Conservation (phyloP, 2,797 vertebrate species). For the Huso huso region DNA sequence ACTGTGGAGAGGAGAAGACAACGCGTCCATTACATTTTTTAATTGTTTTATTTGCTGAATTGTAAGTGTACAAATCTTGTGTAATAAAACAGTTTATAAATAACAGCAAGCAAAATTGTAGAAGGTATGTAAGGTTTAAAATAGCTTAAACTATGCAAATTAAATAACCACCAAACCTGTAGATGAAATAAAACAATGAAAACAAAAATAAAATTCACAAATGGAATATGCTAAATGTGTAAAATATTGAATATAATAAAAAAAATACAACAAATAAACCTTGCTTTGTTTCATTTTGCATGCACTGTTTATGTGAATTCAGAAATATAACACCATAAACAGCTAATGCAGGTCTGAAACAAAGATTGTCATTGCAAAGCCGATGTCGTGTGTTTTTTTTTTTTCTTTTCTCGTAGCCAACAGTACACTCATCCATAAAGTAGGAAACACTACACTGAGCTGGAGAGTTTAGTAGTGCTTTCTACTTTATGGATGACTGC, state of each 20-base stretch:
- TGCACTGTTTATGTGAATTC: slow-evolving; percentile 52
- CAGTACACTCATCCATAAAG: slow-evolving; percentile 99
- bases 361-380: slow-evolving; percentile 8
- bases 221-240: not conserved
- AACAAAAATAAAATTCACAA: not conserved
- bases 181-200: not conserved
- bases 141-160: too few species aligned
- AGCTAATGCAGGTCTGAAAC: slow-evolving; percentile 47
- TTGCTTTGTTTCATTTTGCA: slow-evolving; percentile 29
- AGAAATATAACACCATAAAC: slow-evolving; percentile 50
- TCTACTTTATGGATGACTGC: slow-evolving; percentile 99
- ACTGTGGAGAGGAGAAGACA: too few species aligned
- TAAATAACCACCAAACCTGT: too few species aligned
- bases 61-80: too few species aligned
- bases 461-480: slow-evolving; percentile 99
- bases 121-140: too few species aligned
- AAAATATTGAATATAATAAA: not conserved
- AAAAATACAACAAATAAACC: not conserved
- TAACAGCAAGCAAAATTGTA: too few species aligned
- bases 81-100: too few species aligned
- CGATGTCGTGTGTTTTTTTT: slow-evolving; percentile 46
- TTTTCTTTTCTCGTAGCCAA: slow-evolving; percentile 73
- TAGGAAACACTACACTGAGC: slow-evolving; percentile 99
- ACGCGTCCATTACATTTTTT: too few species aligned
- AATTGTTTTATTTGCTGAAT: too few species aligned